Evolutionary conservation across 2,888 invertebrate genomes (phyloP).

Genomic region (Limnephilus marmoratus): DNA sequence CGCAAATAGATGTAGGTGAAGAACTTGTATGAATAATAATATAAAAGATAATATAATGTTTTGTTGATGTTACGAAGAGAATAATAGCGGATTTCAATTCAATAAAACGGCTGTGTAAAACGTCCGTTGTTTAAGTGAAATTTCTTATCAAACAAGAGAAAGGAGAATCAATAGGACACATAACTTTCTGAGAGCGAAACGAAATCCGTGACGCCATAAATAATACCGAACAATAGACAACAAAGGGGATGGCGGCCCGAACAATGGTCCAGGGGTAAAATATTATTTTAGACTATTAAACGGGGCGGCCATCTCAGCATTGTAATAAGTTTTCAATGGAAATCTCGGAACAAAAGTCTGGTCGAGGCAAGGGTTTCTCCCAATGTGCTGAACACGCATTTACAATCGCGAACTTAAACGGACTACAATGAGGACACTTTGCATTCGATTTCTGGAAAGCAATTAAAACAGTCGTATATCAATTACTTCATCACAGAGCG

Average conservation of each 20-base stretch:
- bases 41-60: not conserved
- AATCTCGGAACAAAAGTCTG: conserved; percentile 59
- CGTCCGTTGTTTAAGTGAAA: not conserved
- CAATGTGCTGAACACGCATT: conserved; percentile 32
- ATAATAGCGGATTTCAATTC: not conserved
- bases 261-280: conserved; percentile 60
- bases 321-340: conserved; percentile 66
- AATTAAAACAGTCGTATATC: conserved; percentile 27
- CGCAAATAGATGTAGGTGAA: not conserved
- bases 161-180: conserved; percentile 51
- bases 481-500: not conserved
- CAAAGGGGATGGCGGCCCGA: conserved; percentile 55
- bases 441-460: conserved; percentile 28
- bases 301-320: conserved; percentile 61
- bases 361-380: conserved; percentile 25
- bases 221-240: conserved; percentile 60
- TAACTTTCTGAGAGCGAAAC: conserved; percentile 41
- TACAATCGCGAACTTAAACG: conserved; percentile 41
- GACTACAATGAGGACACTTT: conserved; percentile 35
- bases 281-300: conserved; percentile 65
- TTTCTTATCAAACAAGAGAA: conserved; percentile 35
- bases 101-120: conserved; percentile 17
- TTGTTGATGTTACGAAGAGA: not conserved
- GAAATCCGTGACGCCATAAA: conserved; percentile 62
- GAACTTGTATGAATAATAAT: not conserved